Percentiles rank a stretch among this genome's conserved stretches.
phyloP scores from a whole-genome alignment of 2,797 vertebrate genomes.

The Ciconia nigra region DNA sequence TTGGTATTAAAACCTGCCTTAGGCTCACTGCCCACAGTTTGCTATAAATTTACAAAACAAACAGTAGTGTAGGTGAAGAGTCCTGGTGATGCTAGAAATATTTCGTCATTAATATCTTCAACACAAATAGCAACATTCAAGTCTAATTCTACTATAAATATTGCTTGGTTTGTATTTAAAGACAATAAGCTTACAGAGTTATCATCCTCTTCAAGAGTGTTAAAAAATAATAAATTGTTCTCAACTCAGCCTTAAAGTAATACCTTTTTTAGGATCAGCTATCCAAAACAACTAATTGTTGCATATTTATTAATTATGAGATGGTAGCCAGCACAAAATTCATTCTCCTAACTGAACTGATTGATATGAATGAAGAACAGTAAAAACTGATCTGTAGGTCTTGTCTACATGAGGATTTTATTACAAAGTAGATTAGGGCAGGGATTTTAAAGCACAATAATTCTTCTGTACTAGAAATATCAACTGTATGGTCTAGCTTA shows the following conservation, averaged over 20 bases:
- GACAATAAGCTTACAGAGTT: neutral
- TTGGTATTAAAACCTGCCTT: neutral
- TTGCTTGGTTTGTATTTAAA: neutral
- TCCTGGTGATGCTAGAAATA: neutral
- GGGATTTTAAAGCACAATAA: neutral
- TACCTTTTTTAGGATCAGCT: neutral
- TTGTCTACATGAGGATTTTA: neutral
- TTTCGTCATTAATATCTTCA: neutral
- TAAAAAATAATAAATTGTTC: neutral
- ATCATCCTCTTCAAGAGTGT: neutral
- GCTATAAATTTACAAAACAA: neutral
- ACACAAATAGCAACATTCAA: neutral
- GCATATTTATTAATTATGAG: neutral
- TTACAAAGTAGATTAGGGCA: neutral
- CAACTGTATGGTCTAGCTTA: neutral
- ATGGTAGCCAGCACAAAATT: neutral
- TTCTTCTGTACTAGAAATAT: neutral
- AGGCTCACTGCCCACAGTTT: neutral
- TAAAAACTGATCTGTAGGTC: neutral
- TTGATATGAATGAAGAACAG: neutral
- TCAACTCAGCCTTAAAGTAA: neutral
- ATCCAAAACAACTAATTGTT: neutral
- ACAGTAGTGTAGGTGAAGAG: neutral
- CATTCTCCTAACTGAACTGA: neutral
- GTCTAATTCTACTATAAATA: neutral